Evolutionary conservation across 2,888 invertebrate genomes (phyloP).

Genomic region (Stenoptilia bipunctidactyla): DNA sequence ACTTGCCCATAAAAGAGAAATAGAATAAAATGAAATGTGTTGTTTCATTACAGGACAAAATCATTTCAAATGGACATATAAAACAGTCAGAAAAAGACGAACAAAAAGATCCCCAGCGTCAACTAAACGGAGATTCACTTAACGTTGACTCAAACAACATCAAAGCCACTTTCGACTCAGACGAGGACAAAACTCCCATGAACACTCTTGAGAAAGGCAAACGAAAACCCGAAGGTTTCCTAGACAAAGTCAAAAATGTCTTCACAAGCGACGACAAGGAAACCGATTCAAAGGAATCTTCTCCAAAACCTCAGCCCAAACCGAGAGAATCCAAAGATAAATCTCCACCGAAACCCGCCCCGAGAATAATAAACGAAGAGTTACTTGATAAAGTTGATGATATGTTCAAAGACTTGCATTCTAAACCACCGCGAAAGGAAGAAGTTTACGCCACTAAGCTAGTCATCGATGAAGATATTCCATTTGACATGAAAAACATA

Average conservation of each 20-base stretch:
- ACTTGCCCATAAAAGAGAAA: no score
- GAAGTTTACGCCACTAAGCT: slow-evolving; percentile 55
- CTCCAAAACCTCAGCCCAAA: slow-evolving; percentile 30
- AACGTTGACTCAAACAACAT: slow-evolving; percentile 65
- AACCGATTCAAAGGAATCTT: slow-evolving; percentile 30
- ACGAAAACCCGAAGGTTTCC: slow-evolving; percentile 28
- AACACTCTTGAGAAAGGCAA: slow-evolving; percentile 62
- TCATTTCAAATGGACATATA: slow-evolving; percentile 52
- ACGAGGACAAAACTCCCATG: slow-evolving; percentile 66
- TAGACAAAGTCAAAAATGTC: slow-evolving; percentile 52
- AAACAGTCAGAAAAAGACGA: slow-evolving; percentile 40
- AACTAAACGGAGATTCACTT: slow-evolving; percentile 58
- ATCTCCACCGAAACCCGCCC: slow-evolving; percentile 52
- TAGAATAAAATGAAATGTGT: no score
- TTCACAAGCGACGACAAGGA: slow-evolving; percentile 54
- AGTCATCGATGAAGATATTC: slow-evolving; percentile 52
- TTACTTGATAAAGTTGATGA: slow-evolving; percentile 63
- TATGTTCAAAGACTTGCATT: slow-evolving; percentile 56
- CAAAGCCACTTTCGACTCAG: slow-evolving; percentile 68
- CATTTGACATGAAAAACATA: slow-evolving; percentile 24
- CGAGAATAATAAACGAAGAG: slow-evolving; percentile 57
- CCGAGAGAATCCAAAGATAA: slow-evolving; percentile 36
- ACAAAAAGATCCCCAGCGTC: slow-evolving; percentile 34
- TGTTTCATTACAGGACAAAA: slow-evolving; percentile 35
- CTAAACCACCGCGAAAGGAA: slow-evolving; percentile 45